Conservation (phyloP, 1,140 invertebrate species). For the Radopholus similis region DNA sequence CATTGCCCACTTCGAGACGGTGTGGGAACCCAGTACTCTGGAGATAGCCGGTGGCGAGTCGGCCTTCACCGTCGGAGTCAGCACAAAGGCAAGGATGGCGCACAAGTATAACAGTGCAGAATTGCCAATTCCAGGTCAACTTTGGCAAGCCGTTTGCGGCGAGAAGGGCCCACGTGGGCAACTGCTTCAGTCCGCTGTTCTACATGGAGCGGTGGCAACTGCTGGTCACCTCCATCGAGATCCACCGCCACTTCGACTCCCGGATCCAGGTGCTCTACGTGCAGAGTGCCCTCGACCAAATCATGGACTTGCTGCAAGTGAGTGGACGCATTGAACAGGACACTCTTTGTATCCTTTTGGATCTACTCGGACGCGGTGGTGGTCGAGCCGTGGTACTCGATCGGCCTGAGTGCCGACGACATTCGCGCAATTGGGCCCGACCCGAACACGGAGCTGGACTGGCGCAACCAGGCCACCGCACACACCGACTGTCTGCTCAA, state of each 20-base stretch:
- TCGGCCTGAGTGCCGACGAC: slow-evolving; percentile 19
- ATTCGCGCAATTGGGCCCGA: slow-evolving; percentile 24
- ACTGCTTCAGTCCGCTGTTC: slow-evolving; percentile 50
- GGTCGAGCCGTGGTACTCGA: slow-evolving; percentile 27
- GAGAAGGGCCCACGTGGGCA: slow-evolving; percentile 31
- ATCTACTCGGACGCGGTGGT: slow-evolving; percentile 9
- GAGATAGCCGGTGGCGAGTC: not conserved
- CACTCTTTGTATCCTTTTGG: not conserved
- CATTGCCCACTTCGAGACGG: not conserved
- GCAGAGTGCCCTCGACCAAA: slow-evolving; percentile 39
- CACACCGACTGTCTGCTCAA: slow-evolving; percentile 52
- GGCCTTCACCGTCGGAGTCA: not conserved
- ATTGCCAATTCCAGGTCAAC: slow-evolving; percentile 31
- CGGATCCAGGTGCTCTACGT: slow-evolving; percentile 46
- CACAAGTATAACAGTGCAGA: not conserved
- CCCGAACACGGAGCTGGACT: slow-evolving; percentile 50
- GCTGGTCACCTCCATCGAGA: slow-evolving; percentile 31
- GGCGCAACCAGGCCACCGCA: slow-evolving; percentile 49
- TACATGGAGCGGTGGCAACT: slow-evolving; percentile 51
- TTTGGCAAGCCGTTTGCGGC: slow-evolving; percentile 17
- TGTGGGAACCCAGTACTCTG: not conserved
- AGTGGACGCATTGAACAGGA: not conserved
- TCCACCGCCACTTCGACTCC: slow-evolving; percentile 37
- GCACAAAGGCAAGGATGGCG: not conserved
- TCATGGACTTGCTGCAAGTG: slow-evolving; percentile 35